Base-by-base conservation (phyloP, 2,797 vertebrate genomes). In the Zenarchopterus dispar region DNA sequence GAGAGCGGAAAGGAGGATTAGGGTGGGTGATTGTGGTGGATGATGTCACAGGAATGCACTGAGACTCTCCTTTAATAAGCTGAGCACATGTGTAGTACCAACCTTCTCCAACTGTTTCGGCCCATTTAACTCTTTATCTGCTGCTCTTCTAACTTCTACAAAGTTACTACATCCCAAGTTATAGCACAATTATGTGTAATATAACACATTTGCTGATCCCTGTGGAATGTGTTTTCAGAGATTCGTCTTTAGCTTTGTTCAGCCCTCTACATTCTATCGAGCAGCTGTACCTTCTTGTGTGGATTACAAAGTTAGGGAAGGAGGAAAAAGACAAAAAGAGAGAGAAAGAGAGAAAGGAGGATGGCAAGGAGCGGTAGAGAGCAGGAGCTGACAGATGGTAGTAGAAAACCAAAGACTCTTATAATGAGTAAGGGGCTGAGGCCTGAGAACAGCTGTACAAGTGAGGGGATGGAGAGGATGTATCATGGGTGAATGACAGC, bases 21-120 rank as follows among this genome's bases (percentile, higher is more conserved):
- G 70, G 69, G 82, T 75, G 69, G 75, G 44, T 62, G 71, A 70
- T 8, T 77, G 77, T 63, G 67, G 55, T 77, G 70, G 56, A 85
- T 89, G 87, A 89, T 80, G 85, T 89, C 85, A 89, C 76, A 79
- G 87, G 83, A 89, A 89, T 86, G 84, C 31, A n/a, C 62, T 52
- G 56, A 79, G 77, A 76, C 78, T 76, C 79, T 86, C 61, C 82
- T 82, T 70, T 51, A 80, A 67, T 47, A 62, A 62, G 64, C 45
- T 16, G 19, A 56, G 36, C 31, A 26, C 41, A 6, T 56, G 39
- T 26, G 23, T 8, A 44, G 21, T 6, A 6, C 17, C 45, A 39
- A 64, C 56, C 73, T 56, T 66, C 57, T 77, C 62, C 0, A 4
- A 1, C 47, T 42, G 24, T 45, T 26, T 43, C 10, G 8, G 8